Conservation (phyloP, 2,113 vertebrate species). For the Eonycteris spelaea region DNA sequence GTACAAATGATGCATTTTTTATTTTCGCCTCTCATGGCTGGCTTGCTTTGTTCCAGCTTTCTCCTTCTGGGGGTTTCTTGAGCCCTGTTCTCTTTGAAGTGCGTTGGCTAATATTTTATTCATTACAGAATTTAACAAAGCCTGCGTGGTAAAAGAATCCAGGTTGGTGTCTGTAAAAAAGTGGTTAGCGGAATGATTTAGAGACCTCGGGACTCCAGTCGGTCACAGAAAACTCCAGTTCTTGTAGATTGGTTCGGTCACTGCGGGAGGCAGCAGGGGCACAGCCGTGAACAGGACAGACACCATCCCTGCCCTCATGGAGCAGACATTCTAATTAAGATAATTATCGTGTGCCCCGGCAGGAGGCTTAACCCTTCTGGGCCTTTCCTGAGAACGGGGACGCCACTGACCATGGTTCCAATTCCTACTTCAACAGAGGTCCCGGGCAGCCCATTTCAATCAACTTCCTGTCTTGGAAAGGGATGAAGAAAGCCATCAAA, state of each 20-base stretch:
- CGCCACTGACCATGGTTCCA: accelerated
- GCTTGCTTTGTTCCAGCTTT: not conserved
- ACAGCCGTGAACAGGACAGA: not conserved
- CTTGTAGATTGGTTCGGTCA: not conserved
- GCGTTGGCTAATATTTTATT: slow-evolving; percentile 64
- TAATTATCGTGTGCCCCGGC: accelerated
- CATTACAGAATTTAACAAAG: slow-evolving; percentile 55
- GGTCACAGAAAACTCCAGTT: not conserved
- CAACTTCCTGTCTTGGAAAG: not conserved
- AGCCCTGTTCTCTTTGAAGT: slow-evolving; percentile 54
- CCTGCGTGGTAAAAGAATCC: not conserved
- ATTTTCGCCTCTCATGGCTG: not conserved
- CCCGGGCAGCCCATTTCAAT: not conserved
- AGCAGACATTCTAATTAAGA: not conserved
- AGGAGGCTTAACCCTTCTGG: not conserved
- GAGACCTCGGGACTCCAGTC: not conserved
- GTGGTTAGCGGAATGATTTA: not conserved
- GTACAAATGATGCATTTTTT: slow-evolving; percentile 41
- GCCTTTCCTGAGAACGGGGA: not conserved
- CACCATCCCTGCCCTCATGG: not conserved
- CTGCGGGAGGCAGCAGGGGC: not conserved
- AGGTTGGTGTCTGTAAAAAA: not conserved
- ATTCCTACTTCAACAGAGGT: not conserved
- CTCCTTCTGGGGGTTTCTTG: not conserved
- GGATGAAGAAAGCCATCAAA: not conserved